Base-by-base conservation (phyloP, 2,888 invertebrate genomes). In the Drosophila paracracens region DNA sequence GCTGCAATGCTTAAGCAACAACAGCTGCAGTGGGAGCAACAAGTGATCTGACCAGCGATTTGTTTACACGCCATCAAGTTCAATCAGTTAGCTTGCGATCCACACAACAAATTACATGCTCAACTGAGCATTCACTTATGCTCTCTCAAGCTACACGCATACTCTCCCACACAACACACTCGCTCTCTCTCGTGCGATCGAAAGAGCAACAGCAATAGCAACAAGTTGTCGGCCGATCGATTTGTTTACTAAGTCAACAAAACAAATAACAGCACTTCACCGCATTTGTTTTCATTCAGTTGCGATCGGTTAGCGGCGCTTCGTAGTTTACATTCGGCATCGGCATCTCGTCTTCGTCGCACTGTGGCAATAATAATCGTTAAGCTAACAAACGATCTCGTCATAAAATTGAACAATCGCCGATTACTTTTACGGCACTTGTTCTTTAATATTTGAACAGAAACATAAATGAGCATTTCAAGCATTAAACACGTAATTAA, bases 191-290 rank as follows among this genome's bases (percentile, higher is more conserved):
- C 54, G 31, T 18, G 25, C 10, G 16, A 56, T 38, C 54, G 36
- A 54, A 27, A 31, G 10, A 46, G 51, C 36, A 67, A 10, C 40
- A 36, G 25, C 13, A 46, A 46, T 18, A 50, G 64, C 58, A 74
- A 57, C 56, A 70, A 69, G 53, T 64, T 33, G 40, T 56, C 50
- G 35, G 48, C 43, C 57, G 16, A 40, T 67, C 61, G 61, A 70
- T 86, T 83, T 84, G 86, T 88, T 84, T 84, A 85, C 88, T 63
- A 80, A 76, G 70, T 76, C 69, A 75, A 65, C 81, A 73, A 65
- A 73, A 65, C 70, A 69, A 79, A 38, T 38, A 38, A 46, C 63
- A 53, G 48, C 40, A 72, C 71, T 48, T 52, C 40, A 48, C 38
- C 31, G 35, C 56, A 66, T 74, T 74, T 77, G 69, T 56, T 57